Conservation (phyloP, 2,113 vertebrate genomes). For the Trogon surrucura region DNA sequence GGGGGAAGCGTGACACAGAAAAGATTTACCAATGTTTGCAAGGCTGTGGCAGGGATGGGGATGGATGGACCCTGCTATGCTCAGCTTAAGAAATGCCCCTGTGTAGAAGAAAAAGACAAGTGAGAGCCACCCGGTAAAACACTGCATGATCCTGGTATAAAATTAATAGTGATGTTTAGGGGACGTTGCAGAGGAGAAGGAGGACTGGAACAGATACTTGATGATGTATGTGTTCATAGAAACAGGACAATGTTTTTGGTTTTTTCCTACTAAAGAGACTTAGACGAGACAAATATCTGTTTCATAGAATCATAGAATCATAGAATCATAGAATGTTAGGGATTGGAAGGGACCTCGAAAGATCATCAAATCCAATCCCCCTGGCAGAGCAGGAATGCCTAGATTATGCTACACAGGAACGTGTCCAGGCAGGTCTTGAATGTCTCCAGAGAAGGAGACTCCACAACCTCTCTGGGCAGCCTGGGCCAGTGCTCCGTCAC, state of each 20-base stretch:
- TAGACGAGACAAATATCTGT: not conserved
- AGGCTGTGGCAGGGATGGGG: not conserved
- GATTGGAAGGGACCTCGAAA: too few species aligned
- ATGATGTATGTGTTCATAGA: not conserved
- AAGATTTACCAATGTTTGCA: not conserved
- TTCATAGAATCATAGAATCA: too few species aligned
- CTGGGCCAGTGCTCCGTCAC: too few species aligned
- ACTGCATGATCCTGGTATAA: not conserved
- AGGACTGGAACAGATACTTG: not conserved
- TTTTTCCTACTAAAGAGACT: not conserved
- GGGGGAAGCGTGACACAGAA: not conserved
- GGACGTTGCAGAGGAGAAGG: not conserved
- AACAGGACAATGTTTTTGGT: not conserved
- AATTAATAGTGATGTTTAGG: not conserved
- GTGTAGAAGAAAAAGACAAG: not conserved
- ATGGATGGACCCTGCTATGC: not conserved
- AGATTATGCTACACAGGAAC: too few species aligned
- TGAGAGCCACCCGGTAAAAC: not conserved
- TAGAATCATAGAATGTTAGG: too few species aligned
- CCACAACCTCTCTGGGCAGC: too few species aligned
- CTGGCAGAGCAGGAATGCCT: too few species aligned
- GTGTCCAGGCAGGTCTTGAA: too few species aligned
- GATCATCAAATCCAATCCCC: too few species aligned
- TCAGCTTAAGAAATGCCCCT: fast-evolving
- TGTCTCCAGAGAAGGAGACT: too few species aligned